Base-by-base conservation (phyloP, 2,113 vertebrate species). In the Triplophysa tibetana region DNA sequence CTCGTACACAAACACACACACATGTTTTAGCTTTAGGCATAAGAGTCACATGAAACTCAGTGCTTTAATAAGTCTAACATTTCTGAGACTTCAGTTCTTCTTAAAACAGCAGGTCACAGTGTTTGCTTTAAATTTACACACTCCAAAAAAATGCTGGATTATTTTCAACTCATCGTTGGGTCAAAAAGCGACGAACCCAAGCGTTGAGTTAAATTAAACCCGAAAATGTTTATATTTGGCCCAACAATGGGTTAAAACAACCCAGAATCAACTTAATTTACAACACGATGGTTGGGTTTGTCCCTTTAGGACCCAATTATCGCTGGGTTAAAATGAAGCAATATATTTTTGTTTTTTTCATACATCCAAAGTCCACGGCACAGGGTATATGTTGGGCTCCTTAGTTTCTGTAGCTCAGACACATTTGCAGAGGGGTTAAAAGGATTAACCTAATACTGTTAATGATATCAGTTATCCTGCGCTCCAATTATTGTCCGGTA, bases 401-500 rank as follows among this genome's bases (percentile, higher is more conserved):
- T 63, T 83, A 77, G 23, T 38, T 60, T 61, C 74, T 41, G 29
- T 73, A 73, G 65, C 52, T n/a, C 43, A 58, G 52, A 77, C 17
- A 83, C 38, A 62, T 74, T 74, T 43, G 69, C 74, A 77, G 75
- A 19, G 21, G 66, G 58, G 72, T 77, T 76, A 76, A 81, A 29
- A 60, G 64, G 72, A 76, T 81, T 61, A 81, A 43, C 8, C 8
- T 50, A 81, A 81, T 54, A 41, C 72, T 61, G 70, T 48, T 81
- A 75, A 75, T 75, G 61, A 80, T 45, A 64, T 81, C 52, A 72
- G 45, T 81, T 77, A 48, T 63, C 69, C 45, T 52, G 24, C 62
- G 56, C 75, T 78, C 62, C 75, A 78, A 80, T 83, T 81, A 81
- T 72, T 48, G 38, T 74, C 79, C 41, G 73, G 11, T 63, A 72